Evolutionary conservation across 1,140 invertebrate species (phyloP).

Genomic region (Vanessa atalanta): DNA sequence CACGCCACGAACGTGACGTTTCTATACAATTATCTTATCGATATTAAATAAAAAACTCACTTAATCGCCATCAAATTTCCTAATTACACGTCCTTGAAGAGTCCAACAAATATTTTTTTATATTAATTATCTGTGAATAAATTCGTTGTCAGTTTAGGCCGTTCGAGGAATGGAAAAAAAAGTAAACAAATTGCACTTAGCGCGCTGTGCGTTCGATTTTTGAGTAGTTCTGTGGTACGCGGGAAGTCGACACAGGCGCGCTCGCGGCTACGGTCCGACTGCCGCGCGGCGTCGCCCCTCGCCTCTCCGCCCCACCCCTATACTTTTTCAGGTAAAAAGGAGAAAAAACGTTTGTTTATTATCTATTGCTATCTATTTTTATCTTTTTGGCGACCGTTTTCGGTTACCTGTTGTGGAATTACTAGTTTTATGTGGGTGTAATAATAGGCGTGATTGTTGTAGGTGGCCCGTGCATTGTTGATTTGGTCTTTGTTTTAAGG

Average conservation of each 20-base stretch:
- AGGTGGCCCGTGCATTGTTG: constrained; percentile 29
- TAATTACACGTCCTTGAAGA: constrained; percentile 57
- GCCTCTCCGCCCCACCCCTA: constrained; percentile 56
- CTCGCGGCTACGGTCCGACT: constrained; percentile 59
- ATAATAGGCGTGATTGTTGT: constrained; percentile 49
- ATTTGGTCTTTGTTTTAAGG: constrained; percentile 43
- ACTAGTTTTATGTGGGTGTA: constrained; percentile 44
- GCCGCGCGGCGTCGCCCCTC: constrained; percentile 56
- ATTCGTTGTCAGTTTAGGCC: constrained; percentile 64
- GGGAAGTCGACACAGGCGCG: constrained; percentile 44
- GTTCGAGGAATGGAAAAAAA: constrained; percentile 18
- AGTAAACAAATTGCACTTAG: constrained; percentile 42
- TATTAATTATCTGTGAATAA: constrained; percentile 17
- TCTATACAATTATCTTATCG: constrained; percentile 62
- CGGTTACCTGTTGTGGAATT: constrained; percentile 41
- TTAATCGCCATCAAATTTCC: constrained; percentile 50
- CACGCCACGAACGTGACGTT: constrained; percentile 54
- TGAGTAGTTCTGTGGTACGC: constrained; percentile 33
- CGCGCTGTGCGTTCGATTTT: constrained; percentile 43
- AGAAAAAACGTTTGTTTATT: constrained; percentile 46
- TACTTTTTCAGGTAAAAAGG: constrained; percentile 67
- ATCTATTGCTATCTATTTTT: constrained; percentile 47
- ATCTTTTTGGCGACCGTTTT: constrained; percentile 59
- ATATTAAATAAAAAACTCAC: constrained; percentile 51
- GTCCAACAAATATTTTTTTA: constrained; percentile 29